Evolutionary conservation across 2,888 invertebrate species (phyloP), one percentile per base, ranked within the genome.

Genomic region (Drosophila borealis): DNA sequence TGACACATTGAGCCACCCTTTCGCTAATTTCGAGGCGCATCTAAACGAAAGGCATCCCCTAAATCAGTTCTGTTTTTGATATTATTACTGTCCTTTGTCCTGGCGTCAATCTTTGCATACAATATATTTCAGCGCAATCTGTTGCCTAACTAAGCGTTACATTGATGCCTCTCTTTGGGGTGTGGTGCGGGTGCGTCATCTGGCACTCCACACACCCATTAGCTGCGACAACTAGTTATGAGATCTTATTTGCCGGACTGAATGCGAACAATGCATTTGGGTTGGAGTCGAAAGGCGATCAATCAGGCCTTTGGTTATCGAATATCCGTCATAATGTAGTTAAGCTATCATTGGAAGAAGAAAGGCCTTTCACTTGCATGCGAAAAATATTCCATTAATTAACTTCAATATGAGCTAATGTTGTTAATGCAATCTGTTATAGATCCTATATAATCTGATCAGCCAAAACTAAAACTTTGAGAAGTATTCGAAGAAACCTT

Each of bases 121-220:
- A 29, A 55, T 69, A 79, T 55, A 74, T 84, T 80, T 87, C 78
- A 74, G 57, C 72, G 74, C 90, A 88, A 87, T 90, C 78, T 90
- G 90, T 76, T 87, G 60, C 81, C 69, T 80, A 90, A 90, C 78
- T 80, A 74, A 78, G 88, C 89, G 90, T 83, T 87, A 90, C 91
- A 91, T 90, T 83, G 70, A 55, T 64, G 67, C 64, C 25, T 64
- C 49, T 70, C 51, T 44, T 14, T 5, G n/a, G 25, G 45, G 13
- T 1, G 44, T 10, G 42, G 42, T 14, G 68, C 25, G 50, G 53
- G 53, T 46, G 64, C 77, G 76, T 59, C 76, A 81, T 68, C 53
- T 80, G 80, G 60, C 67, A 46, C 39, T 13, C 36, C 61, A 50
- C 17, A 33, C 49, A 46, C 41, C 17, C 46, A 56, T 80, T 53